Evolutionary conservation across 2,113 vertebrate genomes (phyloP), one percentile per base, ranked within the genome.

Genomic region (Beaufortia kweichowensis): DNA sequence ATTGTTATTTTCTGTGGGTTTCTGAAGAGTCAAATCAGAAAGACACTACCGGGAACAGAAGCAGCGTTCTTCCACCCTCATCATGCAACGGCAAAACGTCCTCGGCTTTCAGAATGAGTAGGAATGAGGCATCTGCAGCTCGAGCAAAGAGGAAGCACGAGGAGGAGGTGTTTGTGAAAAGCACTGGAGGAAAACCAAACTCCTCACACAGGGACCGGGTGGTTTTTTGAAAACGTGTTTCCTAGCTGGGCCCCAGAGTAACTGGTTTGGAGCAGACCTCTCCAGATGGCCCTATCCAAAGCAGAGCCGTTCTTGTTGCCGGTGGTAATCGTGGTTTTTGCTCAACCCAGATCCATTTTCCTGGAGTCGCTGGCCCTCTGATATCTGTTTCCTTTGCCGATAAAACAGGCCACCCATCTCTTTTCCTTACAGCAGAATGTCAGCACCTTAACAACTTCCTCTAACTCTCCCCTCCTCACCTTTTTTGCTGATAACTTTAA

Each of bases 361-460:
- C 90, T 92, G 89, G 88, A 87, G 87, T 81, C 82, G 73, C 57
- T 81, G 82, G 84, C 79, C 84, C 86, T 81, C 79, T 56, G 73
- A 89, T 88, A 90, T 90, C 89, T 92, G 91, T 92, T 93, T 93
- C 92, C 92, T 91, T 87, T 91, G 82, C 87, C 88, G 89, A 90
- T 90, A 89, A 88, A 84, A 75, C 86, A 82, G 85, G 84, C 87
- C 89, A 89, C 88, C 89, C 86, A 83, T 86, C 83, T 83, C 84
- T 86, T 83, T 12, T 86, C 88, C 75, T 83, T 79, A 82, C 86
- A 88, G 87, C 84, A 79, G 64, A 87, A 81, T 72, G 71, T 67
- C 61, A 66, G 43, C 67, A 83, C 81, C 78, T 79, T 77, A 71
- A 79, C 74, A 74, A 66, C 81, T 83, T 83, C 81, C 81, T 79